Evolutionary conservation across 2,113 vertebrate species (phyloP), one percentile per base, ranked within the genome.

Genomic region (Amblyopsis rosae): DNA sequence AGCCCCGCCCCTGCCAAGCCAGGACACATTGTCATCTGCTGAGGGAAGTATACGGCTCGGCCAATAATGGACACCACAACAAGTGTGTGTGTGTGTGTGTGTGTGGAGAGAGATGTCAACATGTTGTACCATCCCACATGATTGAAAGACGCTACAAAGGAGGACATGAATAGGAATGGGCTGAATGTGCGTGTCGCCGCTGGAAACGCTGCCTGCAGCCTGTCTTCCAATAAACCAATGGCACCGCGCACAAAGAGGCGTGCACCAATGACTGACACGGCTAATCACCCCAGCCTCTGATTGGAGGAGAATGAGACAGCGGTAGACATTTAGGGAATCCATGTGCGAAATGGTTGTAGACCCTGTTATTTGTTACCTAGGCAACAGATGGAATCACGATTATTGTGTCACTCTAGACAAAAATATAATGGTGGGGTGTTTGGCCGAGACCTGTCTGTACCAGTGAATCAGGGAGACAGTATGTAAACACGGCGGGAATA

Each of bases 301-400:
- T 90, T 91, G 90, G 88, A 67, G 69, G 80, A 85, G 76, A 90
- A 87, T 78, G 78, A 81, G 77, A 79, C 82, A 81, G 62, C 82
- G 80, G 82, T 64, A 69, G 67, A 85, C 85, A 86, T 91, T 89
- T 86, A 76, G 77, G 74, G 86, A 86, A 88, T 80, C 85, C 80
- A 82, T 86, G 79, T 87, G 83, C 90, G 70, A 84, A 79, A 86
- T 82, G 59, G 41, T 71, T 82, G 77, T 81, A 82, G 85, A 91
- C 71, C 84, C 86, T 89, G 79, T 89, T 83, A 92, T 92, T 92
- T 92, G 89, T 88, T 91, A 81, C 90, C 90, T 86, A 86, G 91
- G 89, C 82, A 91, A 92, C 91, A 88, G 86, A 91, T 82, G 73
- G 84, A 78, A 76, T 80, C 59, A 72, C 66, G 76, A 79, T 85